Base-by-base conservation (phyloP, 1,140 invertebrate species). In the Lethrus apterus region DNA sequence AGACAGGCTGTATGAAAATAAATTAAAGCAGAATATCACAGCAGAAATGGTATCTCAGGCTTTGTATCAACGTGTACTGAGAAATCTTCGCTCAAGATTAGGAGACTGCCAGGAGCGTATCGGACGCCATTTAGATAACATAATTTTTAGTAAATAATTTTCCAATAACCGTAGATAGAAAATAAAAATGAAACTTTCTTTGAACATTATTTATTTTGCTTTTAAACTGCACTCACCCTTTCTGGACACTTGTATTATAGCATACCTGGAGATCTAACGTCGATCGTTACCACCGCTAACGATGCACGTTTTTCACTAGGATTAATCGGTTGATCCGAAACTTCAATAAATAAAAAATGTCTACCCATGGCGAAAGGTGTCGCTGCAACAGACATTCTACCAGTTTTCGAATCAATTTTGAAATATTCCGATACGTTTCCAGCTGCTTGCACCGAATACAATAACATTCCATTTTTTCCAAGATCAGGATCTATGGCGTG, bases 401-500 rank as follows among this genome's bases (percentile, higher is more conserved):
- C 87, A 13, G 78, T 81, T 36, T 78, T 74, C 7, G 75, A 66
- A 60, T 88, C 79, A n/a, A 89, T 72, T 51, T 74, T 71, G 62
- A 89, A 89, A 0, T 76, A 79, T 0, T 77, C 72, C 7, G 77
- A 79, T 10, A 70, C 65, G 54, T 82, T 84, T 29, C 24, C 40
- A 23, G 76, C 80, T 0, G 81, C 75, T 67, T 89, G 85, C 10
- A 90, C 60, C 38, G 79, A 79, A 58, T 92, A 93, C 9, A 36
- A n/a, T 0, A 93, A 79, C 51, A 83, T 69, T 0, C 86, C 86
- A 61, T 94, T 93, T 31, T 75, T 68, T 2, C 84, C 88, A 14
- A 83, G 70, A 63, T 93, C 89, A 3, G 80, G 81, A 75, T 94
- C 90, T 3, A 80, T 70, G 0, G 89, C 89, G 46, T 78, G 76